A percentile compares a stretch with the other conserved stretches of the same genome.
Evolutionary conservation across 2,888 invertebrate genomes (phyloP).

Genomic region (Rhodophaea formosa): DNA sequence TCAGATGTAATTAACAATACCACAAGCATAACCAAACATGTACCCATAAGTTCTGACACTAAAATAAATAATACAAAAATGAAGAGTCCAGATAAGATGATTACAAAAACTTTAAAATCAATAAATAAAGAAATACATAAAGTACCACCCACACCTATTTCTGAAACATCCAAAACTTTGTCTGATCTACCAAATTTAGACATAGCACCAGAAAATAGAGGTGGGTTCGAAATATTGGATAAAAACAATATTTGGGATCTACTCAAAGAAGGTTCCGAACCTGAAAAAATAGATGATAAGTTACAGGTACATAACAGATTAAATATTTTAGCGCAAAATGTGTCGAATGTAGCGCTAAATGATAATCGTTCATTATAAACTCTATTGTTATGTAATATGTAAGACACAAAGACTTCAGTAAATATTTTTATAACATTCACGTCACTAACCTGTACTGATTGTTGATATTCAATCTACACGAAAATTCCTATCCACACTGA

Average conservation of each 20-base stretch:
- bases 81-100: conserved; percentile 49
- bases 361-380: conserved; percentile 74
- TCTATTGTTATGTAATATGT: conserved; percentile 69
- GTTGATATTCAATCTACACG: conserved; percentile 42
- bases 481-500: conserved; percentile 60
- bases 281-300: conserved; percentile 66
- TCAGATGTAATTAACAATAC: conserved; percentile 36
- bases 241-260: conserved; percentile 83
- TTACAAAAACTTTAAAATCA: conserved; percentile 62
- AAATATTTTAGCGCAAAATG: conserved; percentile 53
- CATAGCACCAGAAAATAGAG: conserved; percentile 73
- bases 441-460: conserved; percentile 42
- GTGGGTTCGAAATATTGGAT: conserved; percentile 80
- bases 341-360: conserved; percentile 46
- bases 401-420: conserved; percentile 73
- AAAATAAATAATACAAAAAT: conserved; percentile 55
- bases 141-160: conserved; percentile 69
- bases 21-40: conserved; percentile 37
- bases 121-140: conserved; percentile 78
- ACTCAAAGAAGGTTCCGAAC: conserved; percentile 77
- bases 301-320: conserved; percentile 57
- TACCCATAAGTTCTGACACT: conserved; percentile 33
- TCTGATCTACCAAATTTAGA: conserved; percentile 53
- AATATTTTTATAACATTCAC: conserved; percentile 74
- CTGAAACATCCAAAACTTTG: conserved; percentile 72